Evolutionary conservation across 2,113 vertebrate species (phyloP).

Genomic region (Dromas ardeola): DNA sequence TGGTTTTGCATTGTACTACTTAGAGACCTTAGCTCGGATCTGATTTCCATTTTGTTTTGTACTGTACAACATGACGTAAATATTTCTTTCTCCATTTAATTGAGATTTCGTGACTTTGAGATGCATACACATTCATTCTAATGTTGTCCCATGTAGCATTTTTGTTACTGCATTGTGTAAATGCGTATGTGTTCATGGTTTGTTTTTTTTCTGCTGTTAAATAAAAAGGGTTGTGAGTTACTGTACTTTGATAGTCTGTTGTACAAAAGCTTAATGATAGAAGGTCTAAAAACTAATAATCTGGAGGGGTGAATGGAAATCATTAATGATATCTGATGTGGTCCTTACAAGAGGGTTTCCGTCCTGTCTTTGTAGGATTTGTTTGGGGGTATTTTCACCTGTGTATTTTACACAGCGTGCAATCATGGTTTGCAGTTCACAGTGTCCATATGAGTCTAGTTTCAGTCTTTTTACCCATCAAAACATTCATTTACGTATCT

Average conservation of each 20-base stretch:
- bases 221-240: not conserved
- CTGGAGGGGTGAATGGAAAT: not conserved
- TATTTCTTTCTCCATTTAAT: not conserved
- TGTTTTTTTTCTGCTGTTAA: not conserved
- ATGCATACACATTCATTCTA: not conserved
- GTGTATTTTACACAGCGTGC: not conserved
- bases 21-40: not conserved
- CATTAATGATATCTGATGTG: not conserved
- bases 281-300: not conserved
- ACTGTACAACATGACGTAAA: not conserved
- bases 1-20: not conserved
- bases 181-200: fast-evolving
- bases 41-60: not conserved
- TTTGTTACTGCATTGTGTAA: not conserved
- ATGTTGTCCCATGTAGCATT: not conserved
- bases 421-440: not conserved
- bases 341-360: not conserved
- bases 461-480: not conserved
- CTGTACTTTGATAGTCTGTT: not conserved
- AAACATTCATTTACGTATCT: not conserved
- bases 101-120: not conserved
- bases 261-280: not conserved
- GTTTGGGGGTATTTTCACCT: not conserved
- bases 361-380: not conserved
- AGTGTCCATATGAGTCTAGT: not conserved